Percentiles rank a stretch among this genome's conserved stretches.
phyloP scores from a whole-genome alignment of 1,140 invertebrate genomes.

The Nymphalis io region DNA sequence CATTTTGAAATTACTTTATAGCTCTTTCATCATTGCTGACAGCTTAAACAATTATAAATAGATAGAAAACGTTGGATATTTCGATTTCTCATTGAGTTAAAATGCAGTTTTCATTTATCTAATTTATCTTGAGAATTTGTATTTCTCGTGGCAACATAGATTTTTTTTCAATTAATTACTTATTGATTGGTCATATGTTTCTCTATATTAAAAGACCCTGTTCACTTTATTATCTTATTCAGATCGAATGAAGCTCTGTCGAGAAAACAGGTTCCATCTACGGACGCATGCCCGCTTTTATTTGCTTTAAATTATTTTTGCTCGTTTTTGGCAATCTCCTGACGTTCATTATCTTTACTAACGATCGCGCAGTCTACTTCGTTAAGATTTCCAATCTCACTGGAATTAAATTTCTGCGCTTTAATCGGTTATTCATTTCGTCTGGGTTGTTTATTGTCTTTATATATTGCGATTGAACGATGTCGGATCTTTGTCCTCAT shows the following conservation, averaged over 20 bases:
- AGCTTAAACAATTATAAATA: constrained; percentile 47
- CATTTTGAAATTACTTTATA: constrained; percentile 57
- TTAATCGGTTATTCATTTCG: constrained; percentile 30
- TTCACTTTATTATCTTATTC: constrained; percentile 73
- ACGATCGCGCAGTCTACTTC: constrained; percentile 64
- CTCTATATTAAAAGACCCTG: constrained; percentile 61
- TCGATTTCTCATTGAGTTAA: constrained; percentile 31
- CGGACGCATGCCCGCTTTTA: constrained; percentile 66
- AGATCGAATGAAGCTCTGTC: constrained; percentile 43
- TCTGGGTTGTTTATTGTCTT: constrained; percentile 55
- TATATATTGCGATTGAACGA: constrained; percentile 52
- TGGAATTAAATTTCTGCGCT: constrained; percentile 29
- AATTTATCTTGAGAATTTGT: constrained; percentile 22
- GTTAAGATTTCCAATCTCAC: constrained; percentile 49
- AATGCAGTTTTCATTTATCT: constrained; percentile 20
- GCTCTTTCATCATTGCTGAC: constrained; percentile 56
- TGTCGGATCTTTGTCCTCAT: constrained; percentile 69
- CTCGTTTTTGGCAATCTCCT: constrained; percentile 72
- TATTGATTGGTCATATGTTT: constrained; percentile 42
- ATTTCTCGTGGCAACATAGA: neutral
- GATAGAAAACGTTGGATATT: constrained; percentile 34
- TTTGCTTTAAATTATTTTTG: constrained; percentile 77
- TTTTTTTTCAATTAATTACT: constrained; percentile 13
- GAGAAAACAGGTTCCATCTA: constrained; percentile 57
- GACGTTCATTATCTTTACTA: constrained; percentile 67